phyloP scores from a whole-genome alignment of 2,888 invertebrate genomes.

The Antheraea assamensis region DNA sequence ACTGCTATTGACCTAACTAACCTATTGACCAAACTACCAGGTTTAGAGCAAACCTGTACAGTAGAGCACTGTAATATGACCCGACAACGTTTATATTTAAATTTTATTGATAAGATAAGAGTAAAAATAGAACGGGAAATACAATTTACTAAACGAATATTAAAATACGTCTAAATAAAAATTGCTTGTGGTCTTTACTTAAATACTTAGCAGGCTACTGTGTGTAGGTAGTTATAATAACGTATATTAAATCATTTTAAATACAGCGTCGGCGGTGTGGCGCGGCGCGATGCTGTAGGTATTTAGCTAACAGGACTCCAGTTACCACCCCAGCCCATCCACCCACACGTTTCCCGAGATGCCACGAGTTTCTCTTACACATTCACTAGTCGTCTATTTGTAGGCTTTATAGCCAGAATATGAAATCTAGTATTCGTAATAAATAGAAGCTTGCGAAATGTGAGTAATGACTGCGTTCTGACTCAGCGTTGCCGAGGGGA shows the following conservation, averaged over 20 bases:
- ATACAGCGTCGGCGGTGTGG: neutral
- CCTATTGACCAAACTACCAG: too few species aligned
- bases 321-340: slow-evolving; percentile 4
- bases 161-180: neutral
- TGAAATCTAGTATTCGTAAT: slow-evolving; percentile 33
- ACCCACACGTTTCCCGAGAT: slow-evolving; percentile 18
- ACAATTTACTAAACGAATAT: too few species aligned
- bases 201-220: neutral
- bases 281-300: neutral
- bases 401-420: slow-evolving; percentile 18
- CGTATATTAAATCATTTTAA: neutral
- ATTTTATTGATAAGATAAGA: too few species aligned
- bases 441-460: slow-evolving; percentile 32
- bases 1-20: neutral
- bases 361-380: slow-evolving; percentile 14
- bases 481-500: slow-evolving; percentile 31
- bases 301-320: neutral
- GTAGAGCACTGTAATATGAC: too few species aligned
- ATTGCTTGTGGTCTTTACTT: neutral
- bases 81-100: too few species aligned
- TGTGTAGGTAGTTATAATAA: neutral
- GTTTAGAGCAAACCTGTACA: too few species aligned
- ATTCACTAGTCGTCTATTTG: slow-evolving; percentile 17
- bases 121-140: too few species aligned
- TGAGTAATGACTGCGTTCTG: slow-evolving; percentile 37